Percentiles rank a stretch among this genome's conserved stretches.
phyloP scores from a whole-genome alignment of 2,888 invertebrate species.

The Microplitis manilae region DNA sequence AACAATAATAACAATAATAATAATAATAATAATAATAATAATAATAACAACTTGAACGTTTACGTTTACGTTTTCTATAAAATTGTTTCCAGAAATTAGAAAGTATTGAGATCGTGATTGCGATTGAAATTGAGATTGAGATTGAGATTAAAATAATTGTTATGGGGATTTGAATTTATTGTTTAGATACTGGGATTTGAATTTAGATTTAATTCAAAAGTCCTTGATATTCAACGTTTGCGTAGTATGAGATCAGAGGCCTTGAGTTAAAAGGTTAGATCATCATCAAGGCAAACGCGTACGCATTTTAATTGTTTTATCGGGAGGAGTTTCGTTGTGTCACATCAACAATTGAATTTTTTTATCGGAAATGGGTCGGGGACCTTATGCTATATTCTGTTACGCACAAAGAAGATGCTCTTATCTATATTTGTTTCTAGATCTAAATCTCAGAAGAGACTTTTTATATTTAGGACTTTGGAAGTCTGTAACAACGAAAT shows the following conservation, averaged over 20 bases:
- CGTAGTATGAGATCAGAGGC: background rate
- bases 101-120: too few relatives aligned
- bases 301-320: background rate
- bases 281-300: slow-evolving; percentile 20
- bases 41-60: background rate
- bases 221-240: background rate
- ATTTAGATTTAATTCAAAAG: background rate
- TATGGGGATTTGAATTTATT: too few relatives aligned
- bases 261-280: slow-evolving; percentile 14
- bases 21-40: background rate
- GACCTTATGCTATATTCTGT: background rate
- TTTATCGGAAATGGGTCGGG: background rate
- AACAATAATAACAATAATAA: slow-evolving; percentile 4
- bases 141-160: too few relatives aligned
- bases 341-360: background rate
- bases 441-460: background rate
- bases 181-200: too few relatives aligned
- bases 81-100: too few relatives aligned
- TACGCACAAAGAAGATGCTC: background rate
- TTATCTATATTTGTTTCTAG: background rate
- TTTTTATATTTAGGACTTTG: background rate
- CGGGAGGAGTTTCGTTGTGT: slow-evolving; percentile 17
- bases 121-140: too few relatives aligned
- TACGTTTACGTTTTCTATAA: too few relatives aligned
- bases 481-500: background rate